Evolutionary conservation across 64 coral and sea anemone species (phyloP).

Genomic region (Montipora efflorescens): DNA sequence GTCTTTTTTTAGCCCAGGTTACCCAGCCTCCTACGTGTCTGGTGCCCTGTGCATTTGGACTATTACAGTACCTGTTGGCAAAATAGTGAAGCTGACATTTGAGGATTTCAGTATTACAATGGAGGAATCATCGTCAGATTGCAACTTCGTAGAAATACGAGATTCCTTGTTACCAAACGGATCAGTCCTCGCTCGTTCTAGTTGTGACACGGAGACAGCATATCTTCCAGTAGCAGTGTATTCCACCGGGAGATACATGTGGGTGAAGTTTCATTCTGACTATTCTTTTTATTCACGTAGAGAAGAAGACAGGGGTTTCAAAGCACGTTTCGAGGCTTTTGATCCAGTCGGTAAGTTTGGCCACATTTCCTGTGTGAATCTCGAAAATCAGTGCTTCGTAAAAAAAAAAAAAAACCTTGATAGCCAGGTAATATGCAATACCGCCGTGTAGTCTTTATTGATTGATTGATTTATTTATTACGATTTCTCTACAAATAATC

Average conservation of each 20-base stretch:
- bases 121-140: not conserved
- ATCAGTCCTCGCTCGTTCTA: not conserved
- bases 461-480: too few relatives aligned
- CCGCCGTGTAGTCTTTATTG: too few relatives aligned
- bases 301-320: not conserved
- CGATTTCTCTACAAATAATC: too few relatives aligned
- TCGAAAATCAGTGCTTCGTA: too few relatives aligned
- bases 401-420: too few relatives aligned
- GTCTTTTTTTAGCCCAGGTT: slow-evolving; percentile 35
- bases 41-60: slow-evolving; percentile 43
- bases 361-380: too few relatives aligned
- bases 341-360: not conserved
- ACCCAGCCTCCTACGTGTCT: slow-evolving; percentile 18
- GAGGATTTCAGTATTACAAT: slow-evolving; percentile 36
- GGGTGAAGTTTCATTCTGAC: not conserved
- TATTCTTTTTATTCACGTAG: not conserved
- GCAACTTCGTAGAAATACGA: slow-evolving; percentile 43
- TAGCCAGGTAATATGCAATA: too few relatives aligned
- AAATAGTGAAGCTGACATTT: slow-evolving; percentile 25
- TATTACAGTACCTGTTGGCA: slow-evolving; percentile 29
- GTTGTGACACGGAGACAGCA: not conserved
- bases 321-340: slow-evolving; percentile 4
- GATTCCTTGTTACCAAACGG: not conserved
- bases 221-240: not conserved
- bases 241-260: slow-evolving; percentile 10